Evolutionary conservation across 1,140 invertebrate genomes (phyloP), one percentile per base, ranked within the genome.

Genomic region (Hyphantria cunea): DNA sequence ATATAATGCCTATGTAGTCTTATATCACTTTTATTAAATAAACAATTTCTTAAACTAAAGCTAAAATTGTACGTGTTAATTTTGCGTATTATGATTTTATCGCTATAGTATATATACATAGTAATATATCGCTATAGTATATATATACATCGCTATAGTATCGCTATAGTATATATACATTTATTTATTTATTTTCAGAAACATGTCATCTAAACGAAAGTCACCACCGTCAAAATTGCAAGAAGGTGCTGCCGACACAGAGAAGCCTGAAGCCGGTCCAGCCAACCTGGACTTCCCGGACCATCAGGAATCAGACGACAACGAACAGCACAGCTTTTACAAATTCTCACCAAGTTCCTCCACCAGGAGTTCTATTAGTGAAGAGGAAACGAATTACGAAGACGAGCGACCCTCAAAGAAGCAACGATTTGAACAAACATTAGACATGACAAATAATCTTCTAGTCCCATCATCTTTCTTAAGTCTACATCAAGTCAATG

Each of bases 191-290:
- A n/a, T 34, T 78, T 66, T 14, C 94, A 96, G 96, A 95, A 96
- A 94, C 92, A 97, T 97, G 96, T 97, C 96, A 94, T 97, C 96
- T 92, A 97, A 97, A 94, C 94, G 96, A 92, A 97, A 97, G 91
- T 97, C 96, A 86, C 96, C 96, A 87, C 96, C 96, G 91, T 96
- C 95, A 68, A 97, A 97, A 93, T 93, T 97, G 92, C 94, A 95
- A 92, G 95, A 96, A 92, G 95, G 95, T 90, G 93, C 93, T 75
- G 91, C 92, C 75, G 90, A 92, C 70, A 90, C 90, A 64, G 78
- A 84, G 32, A 86, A 88, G 74, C 72, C 80, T 52, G 92, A 91
- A 76, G 91, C 90, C 17, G 86, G 88, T 48, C 81, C 81, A 32
- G 83, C 82, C 17, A 83, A 74, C 69, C 69, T 77, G 65, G 86